Evolutionary conservation across 2,797 vertebrate species (phyloP).

Genomic region (Phataginus tricuspis): DNA sequence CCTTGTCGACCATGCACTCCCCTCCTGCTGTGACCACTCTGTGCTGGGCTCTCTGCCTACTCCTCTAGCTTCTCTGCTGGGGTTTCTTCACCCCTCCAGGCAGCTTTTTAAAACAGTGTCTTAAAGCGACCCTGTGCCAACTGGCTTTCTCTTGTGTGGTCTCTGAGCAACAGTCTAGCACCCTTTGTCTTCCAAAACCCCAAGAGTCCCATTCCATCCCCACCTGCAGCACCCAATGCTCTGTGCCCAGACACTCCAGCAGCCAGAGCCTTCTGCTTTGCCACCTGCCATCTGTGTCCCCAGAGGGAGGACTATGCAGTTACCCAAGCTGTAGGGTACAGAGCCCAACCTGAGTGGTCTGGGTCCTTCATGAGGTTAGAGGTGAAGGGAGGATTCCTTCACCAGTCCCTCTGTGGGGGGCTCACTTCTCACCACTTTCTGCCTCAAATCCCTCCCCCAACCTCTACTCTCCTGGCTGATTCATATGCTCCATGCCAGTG

Average conservation of each 20-base stretch:
- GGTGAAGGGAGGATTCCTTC: neutral
- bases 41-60: neutral
- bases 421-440: neutral
- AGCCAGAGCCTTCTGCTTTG: too few relatives aligned
- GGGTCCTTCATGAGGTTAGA: neutral
- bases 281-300: too few relatives aligned
- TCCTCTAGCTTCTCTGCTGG: neutral
- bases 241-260: neutral
- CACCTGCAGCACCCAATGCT: neutral
- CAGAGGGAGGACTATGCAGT: neutral
- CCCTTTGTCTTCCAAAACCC: rapidly evolving
- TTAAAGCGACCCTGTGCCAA: rapidly evolving
- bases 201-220: too few relatives aligned
- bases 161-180: neutral
- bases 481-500: neutral
- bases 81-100: neutral
- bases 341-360: neutral
- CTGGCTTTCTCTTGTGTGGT: neutral
- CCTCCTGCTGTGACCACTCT: neutral
- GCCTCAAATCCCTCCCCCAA: neutral
- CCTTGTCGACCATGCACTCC: rapidly evolving
- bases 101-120: neutral
- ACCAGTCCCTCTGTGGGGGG: too few relatives aligned
- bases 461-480: neutral
- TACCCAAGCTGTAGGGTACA: neutral